Evolutionary conservation across 1,140 invertebrate species (phyloP), one percentile per base, ranked within the genome.

Genomic region (Pemphigus obesinymphae): DNA sequence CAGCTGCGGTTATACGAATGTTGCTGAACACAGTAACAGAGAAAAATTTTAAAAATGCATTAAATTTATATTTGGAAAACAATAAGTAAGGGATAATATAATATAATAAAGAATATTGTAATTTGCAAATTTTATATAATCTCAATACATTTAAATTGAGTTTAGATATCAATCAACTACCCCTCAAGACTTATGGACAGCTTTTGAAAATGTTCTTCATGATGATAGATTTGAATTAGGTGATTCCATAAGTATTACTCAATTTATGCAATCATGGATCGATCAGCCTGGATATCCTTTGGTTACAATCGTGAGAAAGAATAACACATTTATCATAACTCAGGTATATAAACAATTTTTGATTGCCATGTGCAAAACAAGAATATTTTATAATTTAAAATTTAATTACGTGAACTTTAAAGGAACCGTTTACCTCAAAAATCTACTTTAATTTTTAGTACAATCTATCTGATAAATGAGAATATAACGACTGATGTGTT

Each of bases 241-340:
- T 6, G 26, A 8, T 10, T 8, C 43, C 1, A 15, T 78, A 0
- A 40, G 17, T 8, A 31, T 84, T 20, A 70, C 82, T 8, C 17
- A 63, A 1, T 90, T 95, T 6, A 91, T 94, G 87, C 88, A 91
- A 1, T 90, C 89, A 40, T 96, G 93, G 92, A 93, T 92, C 0
- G 88, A 90, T n/a, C 90, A 94, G 85, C 87, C 91, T 63, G 94
- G 94, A 40, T 93, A 91, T 84, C 94, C 95, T 0, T 89, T 95
- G 8, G 83, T 94, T 1, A 89, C 85, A 15, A 88, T 93, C 0
- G 89, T 84, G 1, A 89, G 91, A 73, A 86, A 93, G 86, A 93
- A 94, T 84, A 85, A 89, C 26, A 88, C 86, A 0, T 88, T 91
- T 5, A 86, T 84, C 2, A 86, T 95, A 5, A 88, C 87, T 29